Evolutionary conservation across 2,797 vertebrate genomes (phyloP).

Genomic region (Pipistrellus pygmaeus): DNA sequence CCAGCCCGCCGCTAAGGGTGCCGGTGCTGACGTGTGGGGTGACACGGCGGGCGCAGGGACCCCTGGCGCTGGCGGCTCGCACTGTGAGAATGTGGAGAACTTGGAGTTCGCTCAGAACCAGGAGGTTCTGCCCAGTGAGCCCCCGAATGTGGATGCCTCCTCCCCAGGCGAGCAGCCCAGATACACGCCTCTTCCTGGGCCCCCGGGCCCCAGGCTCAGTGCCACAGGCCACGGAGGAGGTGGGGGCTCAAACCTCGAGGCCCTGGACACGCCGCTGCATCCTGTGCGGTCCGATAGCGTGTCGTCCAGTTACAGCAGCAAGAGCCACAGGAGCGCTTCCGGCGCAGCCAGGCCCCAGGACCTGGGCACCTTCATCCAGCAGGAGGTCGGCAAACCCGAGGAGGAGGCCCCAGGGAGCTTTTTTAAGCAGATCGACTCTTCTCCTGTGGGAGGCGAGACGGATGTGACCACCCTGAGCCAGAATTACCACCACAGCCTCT

Average conservation of each 20-base stretch:
- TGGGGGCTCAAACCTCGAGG: slow-evolving; percentile 93
- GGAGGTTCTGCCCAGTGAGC: slow-evolving; percentile 94
- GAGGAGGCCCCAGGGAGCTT: slow-evolving; percentile 91
- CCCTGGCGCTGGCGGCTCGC: slow-evolving; percentile 79
- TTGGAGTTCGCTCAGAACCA: slow-evolving; percentile 96
- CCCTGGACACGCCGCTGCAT: slow-evolving; percentile 88
- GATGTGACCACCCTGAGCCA: slow-evolving; percentile 72
- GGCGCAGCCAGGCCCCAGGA: slow-evolving; percentile 90
- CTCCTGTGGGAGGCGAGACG: slow-evolving; percentile 89
- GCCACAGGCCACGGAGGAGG: slow-evolving; percentile 87
- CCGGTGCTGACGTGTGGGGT: slow-evolving; percentile 76
- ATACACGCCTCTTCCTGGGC: slow-evolving; percentile 73
- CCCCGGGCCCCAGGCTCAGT: slow-evolving; percentile 78
- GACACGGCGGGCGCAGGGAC: accelerated
- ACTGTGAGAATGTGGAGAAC: slow-evolving; percentile 94
- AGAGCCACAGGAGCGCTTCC: slow-evolving; percentile 92
- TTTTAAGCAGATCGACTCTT: slow-evolving; percentile 97
- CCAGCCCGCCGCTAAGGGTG: slow-evolving; percentile 61
- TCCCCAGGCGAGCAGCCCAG: slow-evolving; percentile 80
- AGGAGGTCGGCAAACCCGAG: slow-evolving; percentile 94
- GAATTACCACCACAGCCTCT: slow-evolving; percentile 82
- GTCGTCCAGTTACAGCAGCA: slow-evolving; percentile 93
- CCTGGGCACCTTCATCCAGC: slow-evolving; percentile 96
- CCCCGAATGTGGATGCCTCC: slow-evolving; percentile 75
- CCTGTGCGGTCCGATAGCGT: slow-evolving; percentile 92